phyloP scores from a whole-genome alignment of 2,797 vertebrate species.

The Falco naumanni region DNA sequence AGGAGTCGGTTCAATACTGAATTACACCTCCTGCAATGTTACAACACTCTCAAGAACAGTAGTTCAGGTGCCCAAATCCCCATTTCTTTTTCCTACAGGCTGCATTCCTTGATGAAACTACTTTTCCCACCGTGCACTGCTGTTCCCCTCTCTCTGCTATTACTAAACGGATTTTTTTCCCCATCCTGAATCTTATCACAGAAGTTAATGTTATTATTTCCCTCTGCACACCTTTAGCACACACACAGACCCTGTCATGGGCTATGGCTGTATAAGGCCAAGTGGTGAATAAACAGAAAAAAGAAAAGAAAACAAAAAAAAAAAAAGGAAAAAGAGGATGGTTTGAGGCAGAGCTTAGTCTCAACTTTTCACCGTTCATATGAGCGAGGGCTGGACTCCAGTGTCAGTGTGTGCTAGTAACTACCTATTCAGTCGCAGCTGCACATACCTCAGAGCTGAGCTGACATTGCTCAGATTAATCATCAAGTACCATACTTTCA shows the following conservation, averaged over 20 bases:
- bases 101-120: neutral
- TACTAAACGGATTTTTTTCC: neutral
- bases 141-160: neutral
- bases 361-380: neutral
- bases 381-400: accelerated
- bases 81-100: neutral
- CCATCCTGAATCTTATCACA: neutral
- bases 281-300: neutral
- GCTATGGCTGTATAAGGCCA: neutral
- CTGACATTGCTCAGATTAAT: neutral
- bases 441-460: neutral
- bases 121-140: neutral
- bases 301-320: too few relatives aligned
- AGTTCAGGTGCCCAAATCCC: neutral
- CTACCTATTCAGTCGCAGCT: neutral
- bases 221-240: neutral
- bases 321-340: neutral
- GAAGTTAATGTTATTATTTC: neutral
- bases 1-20: neutral
- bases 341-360: neutral
- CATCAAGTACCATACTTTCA: neutral
- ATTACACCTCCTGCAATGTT: neutral
- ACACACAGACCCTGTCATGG: neutral
- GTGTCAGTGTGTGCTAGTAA: too few relatives aligned
- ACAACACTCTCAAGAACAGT: neutral